Evolutionary conservation across 2,888 invertebrate genomes (phyloP).

Genomic region (Sesamia inferens): DNA sequence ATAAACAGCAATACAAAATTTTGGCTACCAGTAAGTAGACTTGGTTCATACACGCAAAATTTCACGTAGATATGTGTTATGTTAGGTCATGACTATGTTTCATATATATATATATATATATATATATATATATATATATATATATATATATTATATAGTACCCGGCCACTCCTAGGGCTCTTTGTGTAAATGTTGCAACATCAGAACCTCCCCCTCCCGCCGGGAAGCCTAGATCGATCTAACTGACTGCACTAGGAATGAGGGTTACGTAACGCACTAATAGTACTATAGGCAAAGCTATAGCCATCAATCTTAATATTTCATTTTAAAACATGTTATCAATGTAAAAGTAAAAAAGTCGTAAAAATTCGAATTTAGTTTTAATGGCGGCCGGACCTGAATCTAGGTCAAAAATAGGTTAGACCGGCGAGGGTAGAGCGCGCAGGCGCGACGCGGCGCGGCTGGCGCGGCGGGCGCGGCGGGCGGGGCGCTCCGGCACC

Average conservation of each 20-base stretch:
- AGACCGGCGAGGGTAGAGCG: constrained; percentile 60
- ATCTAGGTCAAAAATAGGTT: constrained; percentile 74
- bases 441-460: constrained; percentile 71
- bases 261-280: constrained; percentile 32
- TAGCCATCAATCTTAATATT: not conserved
- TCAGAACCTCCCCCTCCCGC: constrained; percentile 8
- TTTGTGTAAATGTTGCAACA: constrained; percentile 27
- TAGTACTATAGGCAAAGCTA: not conserved
- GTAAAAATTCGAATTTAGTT: constrained; percentile 26
- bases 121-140: no score
- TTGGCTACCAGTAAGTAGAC: not conserved
- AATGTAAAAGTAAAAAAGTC: not conserved
- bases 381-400: constrained; percentile 58
- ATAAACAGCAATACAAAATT: constrained; percentile 2
- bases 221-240: constrained; percentile 52
- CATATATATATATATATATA: no score
- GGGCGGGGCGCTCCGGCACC: constrained; percentile 66
- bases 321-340: not conserved
- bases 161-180: constrained; percentile 24
- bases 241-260: constrained; percentile 33
- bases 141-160: not conserved
- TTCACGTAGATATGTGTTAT: not conserved
- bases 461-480: constrained; percentile 33
- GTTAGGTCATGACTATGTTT: no score
- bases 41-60: not conserved